These are phyloP conservation scores for Drosophila dunni DNA, from an alignment of 1,140 invertebrate species.

Conservation along the genomic window DNA sequence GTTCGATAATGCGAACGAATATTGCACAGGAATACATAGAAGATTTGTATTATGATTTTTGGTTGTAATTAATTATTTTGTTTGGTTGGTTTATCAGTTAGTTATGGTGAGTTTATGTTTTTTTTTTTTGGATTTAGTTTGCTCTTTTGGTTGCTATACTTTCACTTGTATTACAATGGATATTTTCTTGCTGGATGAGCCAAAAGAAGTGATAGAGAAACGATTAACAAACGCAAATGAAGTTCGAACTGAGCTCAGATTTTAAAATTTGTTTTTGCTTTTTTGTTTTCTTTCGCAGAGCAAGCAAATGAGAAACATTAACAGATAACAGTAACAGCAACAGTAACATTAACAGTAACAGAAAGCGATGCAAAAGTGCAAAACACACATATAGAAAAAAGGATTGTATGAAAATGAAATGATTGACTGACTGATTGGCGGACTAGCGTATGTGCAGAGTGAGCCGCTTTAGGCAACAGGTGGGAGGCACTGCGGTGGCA, in stretches of 20 bases:
- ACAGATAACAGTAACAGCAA: not conserved
- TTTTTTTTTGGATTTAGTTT: slow-evolving; percentile 55
- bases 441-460: slow-evolving; percentile 74
- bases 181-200: slow-evolving; percentile 80
- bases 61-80: slow-evolving; percentile 48
- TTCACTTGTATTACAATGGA: slow-evolving; percentile 83
- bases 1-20: slow-evolving; percentile 44
- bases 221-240: slow-evolving; percentile 58
- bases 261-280: not conserved
- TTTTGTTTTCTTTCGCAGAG: slow-evolving; percentile 47
- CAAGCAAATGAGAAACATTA: slow-evolving; percentile 74
- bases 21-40: slow-evolving; percentile 76
- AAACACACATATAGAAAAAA: slow-evolving; percentile 8
- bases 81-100: slow-evolving; percentile 43
- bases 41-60: slow-evolving; percentile 80
- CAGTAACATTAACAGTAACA: slow-evolving; percentile 6
- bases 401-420: not conserved
- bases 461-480: slow-evolving; percentile 66
- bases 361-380: slow-evolving; percentile 3
- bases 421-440: not conserved
- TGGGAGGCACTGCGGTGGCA: slow-evolving; percentile 37
- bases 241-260: slow-evolving; percentile 18
- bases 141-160: slow-evolving; percentile 80
- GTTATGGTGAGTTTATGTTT: slow-evolving; percentile 54
- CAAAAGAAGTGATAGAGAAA: slow-evolving; percentile 71